Percentiles rank a stretch among this genome's conserved stretches.
Evolutionary conservation across 1,140 invertebrate species (phyloP).

Genomic region (Chrysomallon squamiferum): DNA sequence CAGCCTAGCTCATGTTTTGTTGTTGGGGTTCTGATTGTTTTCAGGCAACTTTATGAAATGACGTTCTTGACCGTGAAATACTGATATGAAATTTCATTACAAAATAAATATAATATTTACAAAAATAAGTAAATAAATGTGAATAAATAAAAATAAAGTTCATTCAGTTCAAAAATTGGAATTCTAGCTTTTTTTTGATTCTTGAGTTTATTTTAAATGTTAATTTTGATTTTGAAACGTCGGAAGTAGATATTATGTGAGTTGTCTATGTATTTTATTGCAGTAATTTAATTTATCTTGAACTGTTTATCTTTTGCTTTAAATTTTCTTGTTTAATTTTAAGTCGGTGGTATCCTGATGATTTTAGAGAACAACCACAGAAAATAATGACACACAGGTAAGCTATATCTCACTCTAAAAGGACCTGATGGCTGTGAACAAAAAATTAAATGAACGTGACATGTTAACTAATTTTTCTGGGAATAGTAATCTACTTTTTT

Average conservation of each 20-base stretch:
- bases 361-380: constrained; percentile 68
- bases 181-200: not conserved
- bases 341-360: constrained; percentile 75
- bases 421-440: not conserved
- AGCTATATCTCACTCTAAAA: not conserved
- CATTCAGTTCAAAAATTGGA: not conserved
- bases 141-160: too few relatives aligned
- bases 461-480: not conserved
- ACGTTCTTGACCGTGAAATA: too few relatives aligned
- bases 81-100: too few relatives aligned
- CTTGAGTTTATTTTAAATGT: too few relatives aligned
- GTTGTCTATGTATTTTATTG: not conserved
- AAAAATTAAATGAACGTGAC: too few relatives aligned
- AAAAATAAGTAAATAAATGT: too few relatives aligned
- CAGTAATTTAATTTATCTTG: not conserved
- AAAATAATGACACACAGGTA: constrained; percentile 74
- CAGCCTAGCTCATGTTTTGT: not conserved
- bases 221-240: too few relatives aligned
- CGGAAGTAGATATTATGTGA: not conserved
- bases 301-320: too few relatives aligned
- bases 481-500: not conserved
- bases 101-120: too few relatives aligned
- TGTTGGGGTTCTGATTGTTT: too few relatives aligned
- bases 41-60: too few relatives aligned
- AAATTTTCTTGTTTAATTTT: constrained; percentile 25